These are phyloP conservation scores for Pharmacophagus antenor DNA, from an alignment of 2,888 invertebrate species.

Conservation along the genomic window DNA sequence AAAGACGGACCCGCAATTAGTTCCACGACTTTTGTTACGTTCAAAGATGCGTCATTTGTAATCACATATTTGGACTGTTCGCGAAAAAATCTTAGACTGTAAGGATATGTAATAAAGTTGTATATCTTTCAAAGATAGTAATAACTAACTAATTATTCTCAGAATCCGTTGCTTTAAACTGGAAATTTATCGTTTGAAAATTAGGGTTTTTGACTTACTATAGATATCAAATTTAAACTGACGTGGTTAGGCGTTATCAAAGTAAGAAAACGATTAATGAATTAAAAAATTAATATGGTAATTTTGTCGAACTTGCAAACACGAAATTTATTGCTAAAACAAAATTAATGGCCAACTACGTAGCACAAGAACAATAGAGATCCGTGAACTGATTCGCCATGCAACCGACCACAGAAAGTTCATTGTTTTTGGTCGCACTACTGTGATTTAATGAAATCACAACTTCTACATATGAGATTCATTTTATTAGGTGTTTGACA, in stretches of 20 bases:
- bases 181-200: neutral
- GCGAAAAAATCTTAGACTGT: neutral
- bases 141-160: too few species aligned
- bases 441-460: slow-evolving; percentile 10
- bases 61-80: neutral
- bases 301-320: slow-evolving; percentile 17
- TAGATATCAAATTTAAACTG: too few species aligned
- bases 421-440: slow-evolving; percentile 1
- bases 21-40: slow-evolving; percentile 37
- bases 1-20: slow-evolving; percentile 45
- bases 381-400: slow-evolving; percentile 20
- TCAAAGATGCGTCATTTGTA: slow-evolving; percentile 35
- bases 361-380: slow-evolving; percentile 21
- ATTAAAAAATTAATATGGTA: too few species aligned
- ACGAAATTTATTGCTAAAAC: slow-evolving; percentile 14
- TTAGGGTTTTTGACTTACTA: neutral
- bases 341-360: slow-evolving; percentile 22
- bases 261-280: too few species aligned
- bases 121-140: neutral
- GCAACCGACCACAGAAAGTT: slow-evolving; percentile 12
- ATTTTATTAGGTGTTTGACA: neutral
- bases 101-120: neutral
- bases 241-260: too few species aligned
- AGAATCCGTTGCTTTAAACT: neutral
- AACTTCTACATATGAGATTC: neutral